Base-by-base conservation (phyloP, 2,888 invertebrate genomes). In the Listrodromus nycthemerus region DNA sequence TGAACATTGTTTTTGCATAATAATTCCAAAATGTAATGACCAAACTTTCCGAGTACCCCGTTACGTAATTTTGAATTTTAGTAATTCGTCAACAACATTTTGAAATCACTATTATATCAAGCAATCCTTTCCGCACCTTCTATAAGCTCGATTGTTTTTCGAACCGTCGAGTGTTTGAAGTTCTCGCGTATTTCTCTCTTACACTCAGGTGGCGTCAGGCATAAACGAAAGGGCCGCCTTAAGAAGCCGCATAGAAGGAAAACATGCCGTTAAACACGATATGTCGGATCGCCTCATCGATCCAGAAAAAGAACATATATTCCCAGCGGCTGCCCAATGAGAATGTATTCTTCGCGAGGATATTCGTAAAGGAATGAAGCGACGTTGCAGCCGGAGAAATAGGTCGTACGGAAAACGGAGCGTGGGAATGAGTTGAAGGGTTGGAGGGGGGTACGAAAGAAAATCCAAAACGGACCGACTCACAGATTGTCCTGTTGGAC, bases 401-500 rank as follows among this genome's bases (percentile, higher is more conserved):
- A 73, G 61, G 73, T 27, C 52, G 67, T 73, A 77, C 67, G 63
- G 30, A 33, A 69, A 48, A 24, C 65, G 73, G 19, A 65, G 52
- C 50, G 78, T 55, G 78, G 61, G 77, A 83, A 80, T 75, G 58
- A 45, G 50, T 48, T 8, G 37, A 2, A 37, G 10, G 37, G 37
- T 2, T 7, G 10, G 37, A 8, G 10, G 37, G 37, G 10, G 37
- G 5, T 10, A 76, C 75, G 73, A 63, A 67, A 58, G 66, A 21
- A 85, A 67, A 82, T 74, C 78, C 82, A 70, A 75, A 82, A 84
- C 73, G 30, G 79, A 77, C 80, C 75, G 24, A 79, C 71, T 84
- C 82, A 55, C 74, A 74, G 82, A 84, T 83, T 78, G 86, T 83
- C 67, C 82, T 52, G 66, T 82, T 50, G 74, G 66, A 85, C 82